Base-by-base conservation (phyloP, 92 coral and sea anemone species). In the Bergia puertoricense region DNA sequence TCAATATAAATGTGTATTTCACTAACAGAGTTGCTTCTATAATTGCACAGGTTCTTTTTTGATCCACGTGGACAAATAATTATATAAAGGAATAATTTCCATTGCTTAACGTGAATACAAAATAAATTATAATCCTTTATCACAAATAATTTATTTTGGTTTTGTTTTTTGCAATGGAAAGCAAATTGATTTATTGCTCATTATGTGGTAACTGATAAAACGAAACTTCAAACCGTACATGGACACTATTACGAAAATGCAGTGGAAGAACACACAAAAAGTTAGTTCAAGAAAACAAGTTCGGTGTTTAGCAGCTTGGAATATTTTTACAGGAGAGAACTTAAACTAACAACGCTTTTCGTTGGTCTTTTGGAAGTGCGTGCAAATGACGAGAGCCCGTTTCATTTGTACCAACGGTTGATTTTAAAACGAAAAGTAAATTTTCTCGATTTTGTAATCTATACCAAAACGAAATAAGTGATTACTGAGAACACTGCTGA, bases 151-250 rank as follows among this genome's bases (percentile, higher is more conserved):
- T 18, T 59, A 62, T 81, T 81, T 84, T 37, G 77, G 36, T 82
- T 44, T 83, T 72, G 62, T 71, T 71, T 84, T 14, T 15, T 67
- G 30, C 87, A 71, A 69, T 71, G 62, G 30, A 46, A 84, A 84
- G 87, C 87, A n/a, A 84, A 44, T 84, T 71, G 87, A 84, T 84
- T 84, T 84, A 84, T 71, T 45, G 44, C 79, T 68, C 86, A 83
- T 71, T 84, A 72, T 77, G 79, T 37, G 22, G 67, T 69, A 30
- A 30, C 8, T 37, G 72, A 8, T 68, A 71, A 84, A 84, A 84
- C 48, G 67, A 84, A 42, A 48, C 65, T 38, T 68, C 78, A 51
- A 79, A n/a, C 18, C 48, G 30, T 30, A 30, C 30, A 30, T 48
- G 4, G 54, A 48, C 4, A 48, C 50, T 30, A 23, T 13, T 22